A percentile compares a stretch with the other conserved stretches of the same genome.
Evolutionary conservation across 2,113 vertebrate species (phyloP).

Genomic region (Pachycephala philippinensis): DNA sequence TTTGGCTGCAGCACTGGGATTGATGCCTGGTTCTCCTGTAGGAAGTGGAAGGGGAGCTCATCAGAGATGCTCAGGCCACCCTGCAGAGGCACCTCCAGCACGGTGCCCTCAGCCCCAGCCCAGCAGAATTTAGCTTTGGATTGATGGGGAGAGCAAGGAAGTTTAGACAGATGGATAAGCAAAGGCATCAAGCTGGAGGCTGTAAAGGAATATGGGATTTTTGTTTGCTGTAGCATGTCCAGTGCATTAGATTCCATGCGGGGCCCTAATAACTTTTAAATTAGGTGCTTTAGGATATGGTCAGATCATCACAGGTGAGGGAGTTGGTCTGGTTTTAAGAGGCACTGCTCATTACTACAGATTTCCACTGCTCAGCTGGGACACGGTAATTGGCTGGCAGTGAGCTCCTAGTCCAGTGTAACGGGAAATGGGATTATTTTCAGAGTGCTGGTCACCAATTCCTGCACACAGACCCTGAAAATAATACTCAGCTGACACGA

Average conservation of each 20-base stretch:
- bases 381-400: background rate
- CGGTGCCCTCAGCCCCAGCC: fast-evolving
- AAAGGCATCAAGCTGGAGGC: background rate
- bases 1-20: slow-evolving; percentile 8
- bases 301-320: background rate
- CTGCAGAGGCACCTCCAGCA: background rate
- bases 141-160: background rate
- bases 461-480: background rate
- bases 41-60: background rate
- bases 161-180: background rate
- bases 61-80: background rate
- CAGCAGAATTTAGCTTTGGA: background rate
- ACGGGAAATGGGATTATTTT: background rate
- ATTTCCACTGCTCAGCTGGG: background rate
- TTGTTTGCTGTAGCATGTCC: background rate
- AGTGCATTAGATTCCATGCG: background rate
- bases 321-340: background rate
- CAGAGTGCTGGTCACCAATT: background rate
- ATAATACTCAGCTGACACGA: background rate
- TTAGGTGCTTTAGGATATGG: background rate
- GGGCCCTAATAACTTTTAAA: background rate
- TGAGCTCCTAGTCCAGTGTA: background rate
- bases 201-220: background rate
- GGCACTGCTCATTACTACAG: background rate
- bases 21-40: background rate